phyloP scores from a whole-genome alignment of 2,113 vertebrate species.

The Antennarius striatus region DNA sequence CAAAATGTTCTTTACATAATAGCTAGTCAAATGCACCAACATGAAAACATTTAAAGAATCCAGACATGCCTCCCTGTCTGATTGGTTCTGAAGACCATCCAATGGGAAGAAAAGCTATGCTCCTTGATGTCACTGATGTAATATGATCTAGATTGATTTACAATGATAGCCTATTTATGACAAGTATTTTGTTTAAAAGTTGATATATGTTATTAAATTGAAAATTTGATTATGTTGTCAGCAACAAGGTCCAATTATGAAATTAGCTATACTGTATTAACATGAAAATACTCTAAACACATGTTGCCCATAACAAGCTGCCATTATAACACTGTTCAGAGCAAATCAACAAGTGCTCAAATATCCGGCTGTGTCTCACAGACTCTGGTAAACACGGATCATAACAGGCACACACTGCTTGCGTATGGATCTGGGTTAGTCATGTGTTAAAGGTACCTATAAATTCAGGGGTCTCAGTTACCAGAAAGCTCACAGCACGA shows the following conservation, averaged over 20 bases:
- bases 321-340: not conserved
- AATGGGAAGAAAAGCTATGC: conserved; percentile 36
- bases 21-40: conserved; percentile 16
- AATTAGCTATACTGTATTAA: not conserved
- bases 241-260: not conserved
- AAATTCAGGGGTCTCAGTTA: conserved; percentile 59
- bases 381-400: conserved; percentile 64
- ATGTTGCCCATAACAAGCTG: not conserved
- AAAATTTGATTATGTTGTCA: not conserved
- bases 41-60: conserved; percentile 36
- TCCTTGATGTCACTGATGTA: conserved; percentile 19
- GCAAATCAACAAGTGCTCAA: conserved; percentile 72
- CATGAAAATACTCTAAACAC: not conserved
- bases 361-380: conserved; percentile 35
- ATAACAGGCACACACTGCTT: conserved; percentile 52
- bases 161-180: too few species aligned
- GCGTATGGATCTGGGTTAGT: conserved; percentile 19
- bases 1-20: not conserved
- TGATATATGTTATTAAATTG: not conserved
- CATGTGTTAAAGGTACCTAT: conserved; percentile 66
- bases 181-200: too few species aligned
- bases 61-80: conserved; percentile 43
- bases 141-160: conserved; percentile 10
- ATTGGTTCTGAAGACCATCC: conserved; percentile 49
- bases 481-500: conserved; percentile 10